Percentiles rank a stretch among this genome's conserved stretches.
These are phyloP conservation scores for Epizoanthus rinbou DNA, from an alignment of 92 coral and sea anemone genomes.

Conservation along the genomic window DNA sequence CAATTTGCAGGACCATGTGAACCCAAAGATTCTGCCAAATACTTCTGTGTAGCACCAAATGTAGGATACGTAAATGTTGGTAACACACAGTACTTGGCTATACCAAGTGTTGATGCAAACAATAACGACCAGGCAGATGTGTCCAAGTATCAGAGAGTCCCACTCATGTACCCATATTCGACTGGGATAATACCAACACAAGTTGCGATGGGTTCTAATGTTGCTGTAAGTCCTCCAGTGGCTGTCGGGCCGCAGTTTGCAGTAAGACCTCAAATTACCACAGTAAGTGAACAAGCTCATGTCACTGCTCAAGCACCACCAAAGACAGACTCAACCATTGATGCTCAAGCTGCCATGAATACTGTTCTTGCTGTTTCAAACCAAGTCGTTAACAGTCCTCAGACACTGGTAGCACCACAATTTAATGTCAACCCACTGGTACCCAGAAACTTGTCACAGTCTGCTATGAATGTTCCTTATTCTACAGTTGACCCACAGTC, in stretches of 20 bases:
- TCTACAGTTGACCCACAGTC: neutral
- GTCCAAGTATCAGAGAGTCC: neutral
- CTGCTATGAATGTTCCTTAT: neutral
- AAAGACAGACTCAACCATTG: neutral
- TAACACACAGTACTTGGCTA: neutral
- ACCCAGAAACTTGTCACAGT: neutral
- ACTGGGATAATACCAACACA: slow-evolving; percentile 22
- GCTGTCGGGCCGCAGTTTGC: slow-evolving; percentile 1
- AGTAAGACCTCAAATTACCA: neutral
- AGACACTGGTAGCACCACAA: neutral
- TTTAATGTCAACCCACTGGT: neutral
- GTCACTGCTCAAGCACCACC: neutral
- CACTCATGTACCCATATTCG: slow-evolving; percentile 41
- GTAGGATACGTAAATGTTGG: neutral
- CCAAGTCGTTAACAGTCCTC: slow-evolving; percentile 6
- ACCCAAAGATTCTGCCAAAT: neutral
- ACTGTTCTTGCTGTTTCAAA: neutral
- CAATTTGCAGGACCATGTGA: slow-evolving; percentile 5
- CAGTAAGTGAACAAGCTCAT: neutral
- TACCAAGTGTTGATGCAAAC: slow-evolving; percentile 19
- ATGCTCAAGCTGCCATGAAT: neutral
- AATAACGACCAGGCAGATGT: slow-evolving; percentile 1
- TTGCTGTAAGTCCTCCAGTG: slow-evolving; percentile 1
- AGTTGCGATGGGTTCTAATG: slow-evolving; percentile 5
- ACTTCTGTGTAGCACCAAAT: neutral